Base-by-base conservation (phyloP, 2,888 invertebrate species). In the Apantesis nais region DNA sequence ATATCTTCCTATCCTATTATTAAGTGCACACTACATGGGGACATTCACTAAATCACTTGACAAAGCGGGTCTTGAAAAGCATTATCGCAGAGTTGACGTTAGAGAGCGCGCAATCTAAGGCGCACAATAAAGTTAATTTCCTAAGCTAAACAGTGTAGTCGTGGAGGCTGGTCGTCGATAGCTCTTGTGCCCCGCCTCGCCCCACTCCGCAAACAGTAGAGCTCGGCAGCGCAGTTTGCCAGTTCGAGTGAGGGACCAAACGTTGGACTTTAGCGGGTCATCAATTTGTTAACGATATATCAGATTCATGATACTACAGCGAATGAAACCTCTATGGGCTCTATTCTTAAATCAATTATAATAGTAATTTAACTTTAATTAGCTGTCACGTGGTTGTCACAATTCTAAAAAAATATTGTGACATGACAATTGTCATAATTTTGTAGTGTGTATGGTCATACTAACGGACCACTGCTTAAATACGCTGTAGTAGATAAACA, bases 71-170 rank as follows among this genome's bases (percentile, higher is more conserved):
- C 70, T 74, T 74, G 73, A 69, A 70, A 62, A 72, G 73, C 67
- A 69, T 78, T 78, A 78, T 76, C 68, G 74, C 48, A 64, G 64
- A 70, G 66, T 67, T 67, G 72, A 71, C 68, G 68, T 75, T 74
- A 72, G 77, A 68, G 70, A 74, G 75, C 78, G 76, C 80, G 85
- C 85, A 85, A 85, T 86, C 86, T 85, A 86, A 83, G 79, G 80
- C 81, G 80, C 81, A 89, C 90, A 90, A 89, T 90, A 87, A 88
- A 90, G 86, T 90, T 90, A 90, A 91, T 91, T 89, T 89, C 86
- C 84, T 88, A 86, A 86, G 83, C 86, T 88, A 87, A 89, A 89
- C 88, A 88, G 85, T 67, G 67, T 72, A 73, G 67, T 71, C 61
- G 61, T 64, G 68, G 66, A 48, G 39, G 67, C 62, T 39, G 68